Base-by-base conservation (phyloP, 2,888 invertebrate genomes). In the Saturnia pavonia region DNA sequence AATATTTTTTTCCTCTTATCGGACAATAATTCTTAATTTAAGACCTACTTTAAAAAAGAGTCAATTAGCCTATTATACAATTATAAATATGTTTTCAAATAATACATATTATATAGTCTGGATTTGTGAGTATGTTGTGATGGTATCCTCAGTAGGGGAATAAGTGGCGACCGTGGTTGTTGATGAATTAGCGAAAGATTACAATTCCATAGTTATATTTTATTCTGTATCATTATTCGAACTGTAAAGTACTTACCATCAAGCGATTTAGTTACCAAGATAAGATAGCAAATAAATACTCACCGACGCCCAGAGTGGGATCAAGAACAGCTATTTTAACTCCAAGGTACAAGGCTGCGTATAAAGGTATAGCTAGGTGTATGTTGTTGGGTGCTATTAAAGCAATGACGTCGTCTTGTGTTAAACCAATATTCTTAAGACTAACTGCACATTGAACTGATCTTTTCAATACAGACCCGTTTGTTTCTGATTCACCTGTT, bases 261-360 rank as follows among this genome's bases (percentile, higher is more conserved):
- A 51, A 2, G 11, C 11, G 42, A 40, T 9, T 22, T n/a, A n/a
- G n/a, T n/a, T 14, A 48, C 25, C 12, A 11, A 48, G 22, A 11
- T 25, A 2, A 43, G n/a, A 27, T 25, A 11, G 2, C 1, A 42
- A 34, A 22, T 9, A 67, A 22, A 34, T 34, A 34, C 71, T 63
- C 57, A 71, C 71, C 42, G 8, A 51, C 60, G 14, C 63, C 67
- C 11, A 22, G 25, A 14, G 11, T 45, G 22, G n/a, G n/a, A 19
- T 78, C 78, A 9, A 87, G 76, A 2, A 83, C 77, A 34, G 87
- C 85, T 1, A 82, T 78, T 1, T 76, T 77, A 0, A 86, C 82
- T 0, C 94, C 94, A 1, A 92, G 76, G 72, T 88, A 94, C 3
- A 91, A 74, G 0, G 90, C 85, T 1, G 94, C 93, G 54, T 94